A percentile compares a stretch with the other conserved stretches of the same genome.
Evolutionary conservation across 2,797 vertebrate species (phyloP).

Genomic region (Spinibarbus caldwelli): DNA sequence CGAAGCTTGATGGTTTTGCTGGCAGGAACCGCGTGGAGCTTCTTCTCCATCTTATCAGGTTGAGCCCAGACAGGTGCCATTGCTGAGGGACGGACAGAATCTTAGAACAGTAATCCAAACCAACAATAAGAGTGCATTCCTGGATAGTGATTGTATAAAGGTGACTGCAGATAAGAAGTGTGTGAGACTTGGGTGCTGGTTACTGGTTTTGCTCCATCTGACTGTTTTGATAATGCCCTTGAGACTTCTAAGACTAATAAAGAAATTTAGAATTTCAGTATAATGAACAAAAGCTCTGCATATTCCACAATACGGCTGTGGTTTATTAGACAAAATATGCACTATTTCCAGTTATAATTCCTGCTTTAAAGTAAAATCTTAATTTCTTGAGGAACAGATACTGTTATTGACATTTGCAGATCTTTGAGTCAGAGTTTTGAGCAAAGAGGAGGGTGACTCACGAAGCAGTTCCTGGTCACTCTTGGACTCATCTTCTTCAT

Average conservation of each 20-base stretch:
- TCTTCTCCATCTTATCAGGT: slow-evolving; percentile 98
- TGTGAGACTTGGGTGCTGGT: background rate
- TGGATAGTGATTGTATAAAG: too few species aligned
- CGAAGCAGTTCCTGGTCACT: slow-evolving; percentile 79
- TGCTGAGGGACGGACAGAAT: slow-evolving; percentile 73
- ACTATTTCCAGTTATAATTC: slow-evolving; percentile 21
- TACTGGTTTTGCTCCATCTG: background rate
- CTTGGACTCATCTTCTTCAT: slow-evolving; percentile 94
- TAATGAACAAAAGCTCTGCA: background rate
- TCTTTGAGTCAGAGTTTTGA: background rate
- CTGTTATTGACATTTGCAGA: background rate
- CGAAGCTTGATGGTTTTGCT: slow-evolving; percentile 96
- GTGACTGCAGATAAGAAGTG: slow-evolving; percentile 9
- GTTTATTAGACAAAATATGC: slow-evolving; percentile 10
- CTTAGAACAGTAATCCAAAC: too few species aligned
- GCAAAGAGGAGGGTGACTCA: slow-evolving; percentile 68
- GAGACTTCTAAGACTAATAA: slow-evolving; percentile 56
- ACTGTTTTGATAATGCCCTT: slow-evolving; percentile 13
- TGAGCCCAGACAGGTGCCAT: slow-evolving; percentile 92
- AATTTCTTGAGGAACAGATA: background rate
- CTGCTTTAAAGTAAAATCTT: background rate
- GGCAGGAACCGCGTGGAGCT: slow-evolving; percentile 92
- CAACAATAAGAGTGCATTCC: too few species aligned
- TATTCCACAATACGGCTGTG: slow-evolving; percentile 37
- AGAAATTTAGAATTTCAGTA: background rate